phyloP scores from a whole-genome alignment of 1,140 invertebrate species.

The Platorchestia sp. region DNA sequence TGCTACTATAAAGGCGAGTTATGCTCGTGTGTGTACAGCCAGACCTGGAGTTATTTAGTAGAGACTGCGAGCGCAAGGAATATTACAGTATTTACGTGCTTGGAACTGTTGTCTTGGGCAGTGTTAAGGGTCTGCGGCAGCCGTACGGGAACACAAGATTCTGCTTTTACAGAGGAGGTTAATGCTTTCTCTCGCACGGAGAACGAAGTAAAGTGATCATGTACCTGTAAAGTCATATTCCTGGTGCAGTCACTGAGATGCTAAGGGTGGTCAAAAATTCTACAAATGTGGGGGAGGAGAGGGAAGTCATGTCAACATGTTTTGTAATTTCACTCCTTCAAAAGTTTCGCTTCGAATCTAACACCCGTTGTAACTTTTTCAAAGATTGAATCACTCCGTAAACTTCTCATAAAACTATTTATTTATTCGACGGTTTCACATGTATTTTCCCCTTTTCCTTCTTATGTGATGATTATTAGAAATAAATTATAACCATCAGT shows the following conservation, averaged over 20 bases:
- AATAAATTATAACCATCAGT: too few relatives aligned
- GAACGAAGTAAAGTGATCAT: not conserved
- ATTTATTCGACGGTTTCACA: too few relatives aligned
- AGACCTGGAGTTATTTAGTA: not conserved
- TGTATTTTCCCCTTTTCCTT: too few relatives aligned
- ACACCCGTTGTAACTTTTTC: too few relatives aligned
- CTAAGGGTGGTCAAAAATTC: not conserved
- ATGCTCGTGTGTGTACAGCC: not conserved
- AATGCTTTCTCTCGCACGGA: not conserved
- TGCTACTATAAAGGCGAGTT: not conserved
- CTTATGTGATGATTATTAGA: too few relatives aligned
- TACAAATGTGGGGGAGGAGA: not conserved
- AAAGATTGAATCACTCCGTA: too few relatives aligned
- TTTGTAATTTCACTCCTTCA: not conserved
- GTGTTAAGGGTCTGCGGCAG: not conserved
- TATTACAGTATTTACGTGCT: not conserved
- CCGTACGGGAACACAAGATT: not conserved
- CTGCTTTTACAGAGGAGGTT: not conserved
- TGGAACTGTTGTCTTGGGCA: not conserved
- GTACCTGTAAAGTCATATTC: not conserved
- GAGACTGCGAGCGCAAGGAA: not conserved
- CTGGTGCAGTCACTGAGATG: not conserved
- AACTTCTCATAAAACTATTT: too few relatives aligned
- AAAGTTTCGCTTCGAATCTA: too few relatives aligned
- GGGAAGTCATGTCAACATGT: too few relatives aligned